A percentile compares a stretch with the other conserved stretches of the same genome.
These are phyloP conservation scores for Gandaritis pyraliata DNA, from an alignment of 2,888 invertebrate species.

Conservation along the genomic window DNA sequence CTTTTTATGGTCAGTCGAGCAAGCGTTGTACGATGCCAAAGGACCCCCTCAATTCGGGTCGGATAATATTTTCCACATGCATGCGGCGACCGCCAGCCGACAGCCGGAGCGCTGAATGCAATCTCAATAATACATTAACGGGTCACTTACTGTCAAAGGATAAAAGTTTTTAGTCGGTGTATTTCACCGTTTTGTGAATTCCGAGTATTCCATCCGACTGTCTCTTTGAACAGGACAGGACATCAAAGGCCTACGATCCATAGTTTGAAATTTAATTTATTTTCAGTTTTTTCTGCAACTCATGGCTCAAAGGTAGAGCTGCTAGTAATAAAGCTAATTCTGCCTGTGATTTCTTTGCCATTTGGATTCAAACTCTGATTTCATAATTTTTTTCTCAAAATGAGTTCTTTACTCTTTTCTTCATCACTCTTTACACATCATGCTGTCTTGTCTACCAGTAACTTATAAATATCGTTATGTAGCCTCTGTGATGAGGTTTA, in stretches of 20 bases:
- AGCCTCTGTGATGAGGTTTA: no score
- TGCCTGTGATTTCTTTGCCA: background rate
- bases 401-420: background rate
- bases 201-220: conserved; percentile 44
- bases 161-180: conserved; percentile 58
- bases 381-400: background rate
- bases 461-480: no score
- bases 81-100: conserved; percentile 45
- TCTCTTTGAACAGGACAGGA: conserved; percentile 59
- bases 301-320: background rate
- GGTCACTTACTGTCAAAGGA: conserved; percentile 71
- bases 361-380: conserved; percentile 1
- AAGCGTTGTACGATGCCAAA: conserved; percentile 59
- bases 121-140: conserved; percentile 67
- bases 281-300: conserved; percentile 11
- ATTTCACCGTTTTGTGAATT: conserved; percentile 63
- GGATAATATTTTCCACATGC: conserved; percentile 64
- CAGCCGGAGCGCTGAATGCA: conserved; percentile 56
- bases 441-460: no score
- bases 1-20: conserved; percentile 77
- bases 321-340: background rate
- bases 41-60: conserved; percentile 48
- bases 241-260: conserved; percentile 56
- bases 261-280: conserved; percentile 18
- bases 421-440: no score